phyloP scores from a whole-genome alignment of 2,113 vertebrate genomes.

The Pteropus alecto region DNA sequence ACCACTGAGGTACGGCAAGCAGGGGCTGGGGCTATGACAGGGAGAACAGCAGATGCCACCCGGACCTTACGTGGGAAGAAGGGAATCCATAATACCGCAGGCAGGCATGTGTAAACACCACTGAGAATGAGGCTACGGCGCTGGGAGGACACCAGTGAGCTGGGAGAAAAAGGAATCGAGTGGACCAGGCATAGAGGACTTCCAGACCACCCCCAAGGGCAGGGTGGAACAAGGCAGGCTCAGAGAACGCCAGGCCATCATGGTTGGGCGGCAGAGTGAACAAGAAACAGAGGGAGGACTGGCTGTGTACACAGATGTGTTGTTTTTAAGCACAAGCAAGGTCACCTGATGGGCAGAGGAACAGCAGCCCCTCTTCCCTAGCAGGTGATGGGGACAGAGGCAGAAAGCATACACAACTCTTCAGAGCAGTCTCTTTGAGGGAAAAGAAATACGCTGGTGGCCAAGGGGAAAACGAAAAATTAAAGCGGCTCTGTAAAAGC shows the following conservation, averaged over 20 bases:
- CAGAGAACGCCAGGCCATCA: not conserved
- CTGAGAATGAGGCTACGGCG: not conserved
- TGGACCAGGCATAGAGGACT: not conserved
- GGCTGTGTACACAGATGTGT: not conserved
- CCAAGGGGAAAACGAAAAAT: not conserved
- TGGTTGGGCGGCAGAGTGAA: not conserved
- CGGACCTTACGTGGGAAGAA: not conserved
- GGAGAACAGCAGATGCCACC: not conserved
- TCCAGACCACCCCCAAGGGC: not conserved
- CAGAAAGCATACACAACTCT: not conserved
- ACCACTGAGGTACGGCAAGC: not conserved
- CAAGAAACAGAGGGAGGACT: not conserved
- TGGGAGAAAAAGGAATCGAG: not conserved
- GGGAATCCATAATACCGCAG: not conserved
- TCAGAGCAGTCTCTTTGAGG: not conserved
- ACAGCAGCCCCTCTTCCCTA: not conserved
- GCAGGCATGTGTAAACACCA: not conserved
- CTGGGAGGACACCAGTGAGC: not conserved
- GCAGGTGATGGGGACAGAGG: not conserved
- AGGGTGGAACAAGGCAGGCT: not conserved
- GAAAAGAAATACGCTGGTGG: not conserved
- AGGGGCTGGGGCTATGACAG: not conserved
- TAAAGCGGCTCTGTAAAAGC: not conserved
- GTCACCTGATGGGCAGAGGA: not conserved
- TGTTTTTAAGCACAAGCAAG: not conserved